Percentiles rank a stretch among this genome's conserved stretches.
Conservation (phyloP, 2,113 vertebrate genomes). For the Acrocephalus kingi region DNA sequence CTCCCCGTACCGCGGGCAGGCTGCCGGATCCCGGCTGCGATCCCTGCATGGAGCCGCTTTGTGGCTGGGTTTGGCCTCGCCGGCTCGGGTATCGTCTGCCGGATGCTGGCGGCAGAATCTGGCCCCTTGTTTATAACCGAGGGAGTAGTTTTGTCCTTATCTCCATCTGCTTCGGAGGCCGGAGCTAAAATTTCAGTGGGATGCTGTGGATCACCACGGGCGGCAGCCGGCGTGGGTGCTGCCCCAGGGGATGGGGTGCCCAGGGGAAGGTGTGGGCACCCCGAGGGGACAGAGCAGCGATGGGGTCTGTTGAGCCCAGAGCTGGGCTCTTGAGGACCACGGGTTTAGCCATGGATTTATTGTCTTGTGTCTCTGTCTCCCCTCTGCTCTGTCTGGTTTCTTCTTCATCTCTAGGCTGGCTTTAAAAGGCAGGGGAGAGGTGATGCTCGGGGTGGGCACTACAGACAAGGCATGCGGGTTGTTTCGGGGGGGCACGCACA, state of each 20-base stretch:
- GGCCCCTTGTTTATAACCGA: slow-evolving; percentile 44
- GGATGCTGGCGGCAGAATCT: slow-evolving; percentile 33
- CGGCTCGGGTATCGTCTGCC: background rate
- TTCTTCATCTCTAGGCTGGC: background rate
- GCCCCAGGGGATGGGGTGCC: background rate
- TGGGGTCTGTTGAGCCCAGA: fast-evolving
- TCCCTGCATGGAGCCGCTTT: background rate
- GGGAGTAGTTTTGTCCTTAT: slow-evolving; percentile 44
- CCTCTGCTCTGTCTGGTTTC: background rate
- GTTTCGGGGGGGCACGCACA: fast-evolving
- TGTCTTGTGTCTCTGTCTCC: background rate
- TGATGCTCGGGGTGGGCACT: background rate
- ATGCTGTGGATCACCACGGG: background rate
- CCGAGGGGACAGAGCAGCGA: background rate
- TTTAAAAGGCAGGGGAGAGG: background rate
- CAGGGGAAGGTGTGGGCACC: background rate
- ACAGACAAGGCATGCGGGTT: background rate
- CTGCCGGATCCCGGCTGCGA: background rate
- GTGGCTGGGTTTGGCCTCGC: background rate
- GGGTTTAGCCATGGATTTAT: background rate
- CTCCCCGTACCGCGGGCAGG: background rate
- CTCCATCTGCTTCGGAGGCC: slow-evolving; percentile 22
- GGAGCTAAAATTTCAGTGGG: slow-evolving; percentile 38
- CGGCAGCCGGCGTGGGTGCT: background rate
- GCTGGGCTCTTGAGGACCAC: fast-evolving